These are phyloP conservation scores for Phallusia fumigata DNA, from an alignment of 23 tunicate species.

Conservation along the genomic window DNA sequence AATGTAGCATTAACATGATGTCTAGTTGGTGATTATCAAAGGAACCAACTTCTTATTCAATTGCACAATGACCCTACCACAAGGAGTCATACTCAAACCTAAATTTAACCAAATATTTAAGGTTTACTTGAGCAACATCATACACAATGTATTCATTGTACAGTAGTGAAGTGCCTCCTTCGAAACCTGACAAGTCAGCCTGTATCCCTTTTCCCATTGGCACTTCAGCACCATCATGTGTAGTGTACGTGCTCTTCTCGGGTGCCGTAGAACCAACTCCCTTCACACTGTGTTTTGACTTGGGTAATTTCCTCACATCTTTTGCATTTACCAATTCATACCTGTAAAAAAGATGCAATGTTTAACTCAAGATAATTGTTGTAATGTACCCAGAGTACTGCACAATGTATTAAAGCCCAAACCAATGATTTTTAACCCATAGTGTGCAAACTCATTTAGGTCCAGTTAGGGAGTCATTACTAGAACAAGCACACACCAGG, in stretches of 20 bases:
- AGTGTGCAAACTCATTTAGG: no score
- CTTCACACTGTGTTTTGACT: conserved; percentile 92
- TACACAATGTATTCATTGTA: conserved; percentile 98
- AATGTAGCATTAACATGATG: no score
- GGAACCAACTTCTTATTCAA: no score
- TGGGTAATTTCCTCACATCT: conserved; percentile 72
- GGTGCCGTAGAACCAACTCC: conserved; percentile 86
- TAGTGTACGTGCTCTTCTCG: conserved; percentile 44
- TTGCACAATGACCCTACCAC: conserved; percentile 42
- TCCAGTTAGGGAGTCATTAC: no score
- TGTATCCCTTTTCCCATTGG: conserved; percentile 72
- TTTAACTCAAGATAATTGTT: no score
- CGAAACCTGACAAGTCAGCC: conserved; percentile 24
- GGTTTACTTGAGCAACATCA: conserved; percentile 94
- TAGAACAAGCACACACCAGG: no score
- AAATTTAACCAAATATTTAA: conserved; percentile 81
- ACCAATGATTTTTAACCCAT: no score
- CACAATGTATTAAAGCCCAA: no score
- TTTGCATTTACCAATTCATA: conserved; percentile 64
- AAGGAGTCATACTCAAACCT: conserved; percentile 61
- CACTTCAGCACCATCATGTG: conserved; percentile 29
- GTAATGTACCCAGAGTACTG: no score
- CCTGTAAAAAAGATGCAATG: conserved; percentile 22
- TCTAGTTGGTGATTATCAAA: no score
- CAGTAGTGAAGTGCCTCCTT: conserved; percentile 42